Conservation (phyloP, 2,888 invertebrate species). For the Phoenoteleia sp. region DNA sequence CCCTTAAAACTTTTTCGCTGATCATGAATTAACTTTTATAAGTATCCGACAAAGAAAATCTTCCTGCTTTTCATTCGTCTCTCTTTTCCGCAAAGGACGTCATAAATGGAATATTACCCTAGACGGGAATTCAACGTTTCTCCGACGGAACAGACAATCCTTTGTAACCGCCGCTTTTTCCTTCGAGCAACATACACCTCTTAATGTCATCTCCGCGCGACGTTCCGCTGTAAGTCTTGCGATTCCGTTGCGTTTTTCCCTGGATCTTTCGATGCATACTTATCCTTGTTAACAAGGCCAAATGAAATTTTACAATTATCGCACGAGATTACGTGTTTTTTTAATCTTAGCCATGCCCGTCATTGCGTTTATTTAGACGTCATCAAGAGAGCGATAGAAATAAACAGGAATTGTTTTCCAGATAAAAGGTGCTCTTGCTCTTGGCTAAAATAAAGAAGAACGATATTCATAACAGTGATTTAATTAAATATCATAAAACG, state of each 20-base stretch:
- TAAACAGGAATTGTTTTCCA: conserved; percentile 3
- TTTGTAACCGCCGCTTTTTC: conserved; percentile 38
- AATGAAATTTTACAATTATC: conserved; percentile 43
- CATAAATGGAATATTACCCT: conserved; percentile 59
- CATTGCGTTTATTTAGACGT: conserved; percentile 6
- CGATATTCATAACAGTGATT: not conserved
- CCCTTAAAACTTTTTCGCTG: not conserved
- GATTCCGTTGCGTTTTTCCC: not conserved
- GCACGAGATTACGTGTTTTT: not conserved
- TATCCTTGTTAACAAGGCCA: conserved; percentile 1
- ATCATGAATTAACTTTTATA: not conserved
- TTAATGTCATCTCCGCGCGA: conserved; percentile 23
- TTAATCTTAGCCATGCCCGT: not conserved
- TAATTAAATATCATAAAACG: too few species aligned
- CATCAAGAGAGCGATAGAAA: not conserved
- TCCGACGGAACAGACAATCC: conserved; percentile 34
- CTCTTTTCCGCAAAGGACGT: conserved; percentile 18
- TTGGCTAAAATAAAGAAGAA: not conserved
- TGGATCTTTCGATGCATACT: not conserved
- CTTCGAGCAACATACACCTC: conserved; percentile 11
- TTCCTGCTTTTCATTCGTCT: not conserved
- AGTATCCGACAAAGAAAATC: conserved; percentile 3
- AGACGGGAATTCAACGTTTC: conserved; percentile 38
- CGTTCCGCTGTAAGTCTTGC: not conserved
- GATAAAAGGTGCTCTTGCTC: not conserved